These are phyloP conservation scores for Megaceryle alcyon DNA, from an alignment of 2,797 vertebrate species.

Conservation along the genomic window DNA sequence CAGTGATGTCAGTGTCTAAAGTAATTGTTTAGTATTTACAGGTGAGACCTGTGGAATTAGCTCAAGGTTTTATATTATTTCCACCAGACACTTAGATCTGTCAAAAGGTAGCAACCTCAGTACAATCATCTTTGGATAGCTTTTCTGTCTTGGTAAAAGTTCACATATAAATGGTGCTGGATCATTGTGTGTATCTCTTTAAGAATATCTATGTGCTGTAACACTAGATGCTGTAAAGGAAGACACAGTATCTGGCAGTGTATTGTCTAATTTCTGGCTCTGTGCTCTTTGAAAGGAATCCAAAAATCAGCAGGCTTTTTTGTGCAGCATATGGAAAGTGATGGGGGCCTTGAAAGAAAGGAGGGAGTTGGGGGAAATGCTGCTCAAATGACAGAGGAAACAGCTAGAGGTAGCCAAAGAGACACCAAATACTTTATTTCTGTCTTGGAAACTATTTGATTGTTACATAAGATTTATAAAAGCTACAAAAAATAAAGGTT, in stretches of 20 bases:
- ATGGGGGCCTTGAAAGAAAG: background rate
- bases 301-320: background rate
- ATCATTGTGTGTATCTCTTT: background rate
- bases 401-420: background rate
- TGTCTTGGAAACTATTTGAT: background rate
- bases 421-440: background rate
- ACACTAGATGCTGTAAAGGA: background rate
- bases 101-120: background rate
- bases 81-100: fast-evolving
- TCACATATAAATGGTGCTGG: background rate
- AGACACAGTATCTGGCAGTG: background rate
- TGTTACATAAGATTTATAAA: background rate
- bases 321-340: background rate
- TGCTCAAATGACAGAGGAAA: background rate
- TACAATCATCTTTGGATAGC: background rate
- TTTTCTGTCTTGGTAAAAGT: background rate
- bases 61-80: background rate
- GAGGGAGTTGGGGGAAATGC: background rate
- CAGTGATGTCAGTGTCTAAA: background rate
- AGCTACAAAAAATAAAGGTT: background rate
- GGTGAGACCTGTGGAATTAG: background rate
- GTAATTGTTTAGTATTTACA: background rate
- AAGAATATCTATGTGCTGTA: background rate
- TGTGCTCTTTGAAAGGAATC: background rate
- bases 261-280: background rate